phyloP scores from a whole-genome alignment of 2,888 invertebrate species.

The Euplagia quadripunctaria region DNA sequence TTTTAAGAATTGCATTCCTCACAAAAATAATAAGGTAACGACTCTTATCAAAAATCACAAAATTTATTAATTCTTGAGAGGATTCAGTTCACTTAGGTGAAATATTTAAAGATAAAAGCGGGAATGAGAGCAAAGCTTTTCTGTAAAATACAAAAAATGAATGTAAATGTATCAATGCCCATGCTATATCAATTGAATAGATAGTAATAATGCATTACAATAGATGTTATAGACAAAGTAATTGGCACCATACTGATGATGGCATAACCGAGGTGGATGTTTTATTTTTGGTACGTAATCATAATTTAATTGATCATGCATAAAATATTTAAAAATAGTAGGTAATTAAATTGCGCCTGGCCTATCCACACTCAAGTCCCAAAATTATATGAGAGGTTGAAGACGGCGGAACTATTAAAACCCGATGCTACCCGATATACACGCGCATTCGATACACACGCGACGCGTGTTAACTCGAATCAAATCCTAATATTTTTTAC shows the following conservation, averaged over 20 bases:
- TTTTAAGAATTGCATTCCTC: constrained; percentile 22
- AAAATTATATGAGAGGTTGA: background rate
- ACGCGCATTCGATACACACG: too few relatives aligned
- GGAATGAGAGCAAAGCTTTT: constrained; percentile 57
- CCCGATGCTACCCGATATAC: too few relatives aligned
- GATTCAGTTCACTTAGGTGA: constrained; percentile 21
- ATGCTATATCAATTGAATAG: constrained; percentile 9
- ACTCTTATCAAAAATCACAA: background rate
- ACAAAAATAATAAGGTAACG: constrained; percentile 10
- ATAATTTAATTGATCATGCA: background rate
- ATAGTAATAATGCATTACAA: background rate
- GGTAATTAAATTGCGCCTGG: background rate
- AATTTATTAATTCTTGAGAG: constrained; percentile 18
- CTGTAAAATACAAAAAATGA: constrained; percentile 55
- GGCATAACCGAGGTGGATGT: background rate
- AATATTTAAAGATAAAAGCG: constrained; percentile 53
- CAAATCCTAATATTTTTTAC: too few relatives aligned
- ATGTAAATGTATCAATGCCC: constrained; percentile 27
- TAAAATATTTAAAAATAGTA: background rate
- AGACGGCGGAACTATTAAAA: background rate
- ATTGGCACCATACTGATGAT: background rate
- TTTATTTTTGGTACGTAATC: background rate
- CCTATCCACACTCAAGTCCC: background rate
- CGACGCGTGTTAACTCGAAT: too few relatives aligned
- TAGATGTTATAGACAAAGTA: background rate